These are phyloP conservation scores for Nymphalis urticae DNA, from an alignment of 2,888 invertebrate species.

Conservation along the genomic window DNA sequence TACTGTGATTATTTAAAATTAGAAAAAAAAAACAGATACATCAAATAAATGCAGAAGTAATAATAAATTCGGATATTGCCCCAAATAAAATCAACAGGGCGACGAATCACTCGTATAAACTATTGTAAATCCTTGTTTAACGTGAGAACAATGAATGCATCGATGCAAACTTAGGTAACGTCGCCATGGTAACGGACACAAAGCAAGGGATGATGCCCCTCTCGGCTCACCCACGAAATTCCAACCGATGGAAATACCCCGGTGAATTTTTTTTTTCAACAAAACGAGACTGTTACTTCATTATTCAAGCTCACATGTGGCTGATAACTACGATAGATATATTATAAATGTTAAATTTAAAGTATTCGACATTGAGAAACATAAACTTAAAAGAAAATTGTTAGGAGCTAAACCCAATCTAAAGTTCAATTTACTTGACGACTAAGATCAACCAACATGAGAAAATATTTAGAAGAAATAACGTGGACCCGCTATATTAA, in stretches of 20 bases:
- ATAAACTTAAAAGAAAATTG: neutral
- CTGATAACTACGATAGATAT: neutral
- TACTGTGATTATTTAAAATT: too few relatives aligned
- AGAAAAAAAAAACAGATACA: too few relatives aligned
- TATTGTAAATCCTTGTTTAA: constrained; percentile 33
- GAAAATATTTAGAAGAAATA: constrained; percentile 32
- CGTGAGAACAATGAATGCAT: constrained; percentile 53
- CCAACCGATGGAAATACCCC: constrained; percentile 70
- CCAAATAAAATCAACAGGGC: constrained; percentile 64
- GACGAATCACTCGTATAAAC: constrained; percentile 53
- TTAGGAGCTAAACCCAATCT: constrained; percentile 23
- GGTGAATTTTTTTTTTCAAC: constrained; percentile 58
- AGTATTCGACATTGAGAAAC: neutral
- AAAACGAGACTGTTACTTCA: constrained; percentile 27
- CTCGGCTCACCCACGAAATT: constrained; percentile 65
- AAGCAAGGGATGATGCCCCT: constrained; percentile 62
- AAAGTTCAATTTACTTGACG: constrained; percentile 30
- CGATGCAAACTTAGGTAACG: constrained; percentile 65
- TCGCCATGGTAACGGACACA: constrained; percentile 65
- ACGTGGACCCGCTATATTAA: constrained; percentile 38
- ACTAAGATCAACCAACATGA: constrained; percentile 19
- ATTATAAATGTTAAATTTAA: neutral
- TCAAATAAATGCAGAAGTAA: constrained; percentile 42
- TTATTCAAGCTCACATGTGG: constrained; percentile 11
- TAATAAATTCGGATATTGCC: constrained; percentile 60